These are phyloP conservation scores for Apodemia duryi DNA, from an alignment of 2,888 invertebrate species.

Conservation along the genomic window DNA sequence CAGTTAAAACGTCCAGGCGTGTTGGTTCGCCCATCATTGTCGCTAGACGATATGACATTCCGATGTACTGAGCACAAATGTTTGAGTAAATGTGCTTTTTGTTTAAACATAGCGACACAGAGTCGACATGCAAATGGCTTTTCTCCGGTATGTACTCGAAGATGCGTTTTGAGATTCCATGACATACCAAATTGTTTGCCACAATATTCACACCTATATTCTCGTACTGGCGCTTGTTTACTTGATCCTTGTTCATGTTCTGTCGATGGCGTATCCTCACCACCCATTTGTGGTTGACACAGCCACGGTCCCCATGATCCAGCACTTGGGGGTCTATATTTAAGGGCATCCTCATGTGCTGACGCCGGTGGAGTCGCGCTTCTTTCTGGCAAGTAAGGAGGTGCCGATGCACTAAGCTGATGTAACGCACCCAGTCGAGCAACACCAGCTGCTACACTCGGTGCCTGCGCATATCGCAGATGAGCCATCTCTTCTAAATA, in stretches of 20 bases:
- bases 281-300: conserved; percentile 82
- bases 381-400: conserved; percentile 83
- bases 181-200: conserved; percentile 96
- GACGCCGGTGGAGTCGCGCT: conserved; percentile 81
- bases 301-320: conserved; percentile 85
- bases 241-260: conserved; percentile 77
- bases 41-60: conserved; percentile 91
- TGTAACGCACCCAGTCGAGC: conserved; percentile 75
- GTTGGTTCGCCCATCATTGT: conserved; percentile 82
- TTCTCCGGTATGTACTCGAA: conserved; percentile 92
- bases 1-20: conserved; percentile 87
- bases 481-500: conserved; percentile 85
- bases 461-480: conserved; percentile 80
- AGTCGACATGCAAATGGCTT: conserved; percentile 93
- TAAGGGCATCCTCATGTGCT: conserved; percentile 77
- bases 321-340: conserved; percentile 84
- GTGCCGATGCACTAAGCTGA: conserved; percentile 85
- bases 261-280: conserved; percentile 64
- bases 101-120: conserved; percentile 95
- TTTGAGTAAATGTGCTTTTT: conserved; percentile 92
- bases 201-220: conserved; percentile 93
- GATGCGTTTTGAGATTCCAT: conserved; percentile 94
- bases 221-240: conserved; percentile 84
- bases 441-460: conserved; percentile 79
- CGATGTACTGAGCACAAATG: conserved; percentile 94